Percentiles rank a stretch among this genome's conserved stretches.
Evolutionary conservation across 2,797 vertebrate species (phyloP).

Genomic region (Channallabes apus): DNA sequence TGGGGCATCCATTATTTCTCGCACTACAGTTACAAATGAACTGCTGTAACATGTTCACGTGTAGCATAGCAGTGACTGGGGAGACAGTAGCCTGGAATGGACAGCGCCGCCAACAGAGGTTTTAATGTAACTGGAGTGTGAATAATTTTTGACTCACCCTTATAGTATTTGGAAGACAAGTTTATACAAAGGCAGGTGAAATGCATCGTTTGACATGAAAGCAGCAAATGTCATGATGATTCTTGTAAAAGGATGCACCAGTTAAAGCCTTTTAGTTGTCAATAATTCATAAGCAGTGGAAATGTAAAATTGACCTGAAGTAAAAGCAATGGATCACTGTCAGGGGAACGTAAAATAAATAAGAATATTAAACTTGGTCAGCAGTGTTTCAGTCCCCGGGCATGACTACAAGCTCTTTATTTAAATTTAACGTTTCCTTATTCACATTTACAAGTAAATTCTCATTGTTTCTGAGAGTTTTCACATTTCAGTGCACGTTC

Average conservation of each 20-base stretch:
- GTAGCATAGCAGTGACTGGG: too few species aligned
- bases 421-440: constrained; percentile 27
- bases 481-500: not conserved
- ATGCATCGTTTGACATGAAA: constrained; percentile 65
- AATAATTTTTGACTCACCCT: too few species aligned
- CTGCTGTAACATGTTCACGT: too few species aligned
- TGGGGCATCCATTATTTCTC: too few species aligned
- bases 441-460: constrained; percentile 38
- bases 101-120: too few species aligned
- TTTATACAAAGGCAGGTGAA: constrained; percentile 54
- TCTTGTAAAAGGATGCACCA: constrained; percentile 75
- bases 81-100: too few species aligned
- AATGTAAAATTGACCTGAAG: constrained; percentile 53
- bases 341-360: constrained; percentile 59
- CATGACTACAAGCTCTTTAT: not conserved
- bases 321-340: constrained; percentile 61
- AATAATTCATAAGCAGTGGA: constrained; percentile 71
- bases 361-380: constrained; percentile 60
- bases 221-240: constrained; percentile 56
- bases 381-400: constrained; percentile 20
- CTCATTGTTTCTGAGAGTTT: constrained; percentile 21
- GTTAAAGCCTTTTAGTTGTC: constrained; percentile 64
- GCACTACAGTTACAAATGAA: too few species aligned
- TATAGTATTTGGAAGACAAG: constrained; percentile 52
- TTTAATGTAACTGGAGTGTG: too few species aligned